Conservation (phyloP, 2,113 vertebrate species). For the Larimichthys polyactis region DNA sequence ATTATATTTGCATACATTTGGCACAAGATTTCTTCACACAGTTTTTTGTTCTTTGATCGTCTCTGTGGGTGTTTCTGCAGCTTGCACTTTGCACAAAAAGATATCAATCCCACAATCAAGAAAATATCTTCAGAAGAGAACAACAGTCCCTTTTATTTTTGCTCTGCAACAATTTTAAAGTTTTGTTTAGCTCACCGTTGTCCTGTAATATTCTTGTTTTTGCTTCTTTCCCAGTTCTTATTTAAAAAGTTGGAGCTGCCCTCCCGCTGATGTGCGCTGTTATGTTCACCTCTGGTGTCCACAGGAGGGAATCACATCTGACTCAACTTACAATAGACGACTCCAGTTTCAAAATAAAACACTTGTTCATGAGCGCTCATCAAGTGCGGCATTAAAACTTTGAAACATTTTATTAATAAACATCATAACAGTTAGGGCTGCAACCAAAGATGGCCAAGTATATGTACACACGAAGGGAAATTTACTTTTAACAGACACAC, state of each 20-base stretch:
- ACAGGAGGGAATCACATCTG: not conserved
- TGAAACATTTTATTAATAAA: not conserved
- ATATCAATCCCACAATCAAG: no score
- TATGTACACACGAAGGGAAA: not conserved
- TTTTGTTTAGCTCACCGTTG: no score
- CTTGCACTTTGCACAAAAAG: no score
- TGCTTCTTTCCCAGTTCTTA: not conserved
- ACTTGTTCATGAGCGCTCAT: not conserved
- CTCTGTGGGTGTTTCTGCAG: no score
- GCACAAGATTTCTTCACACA: not conserved
- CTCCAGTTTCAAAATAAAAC: constrained; percentile 9
- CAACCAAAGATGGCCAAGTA: not conserved
- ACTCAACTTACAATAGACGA: not conserved
- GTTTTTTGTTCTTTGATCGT: no score
- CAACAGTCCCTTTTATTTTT: no score
- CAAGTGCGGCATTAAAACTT: not conserved
- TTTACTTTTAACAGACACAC: not conserved
- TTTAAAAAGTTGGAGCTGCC: no score
- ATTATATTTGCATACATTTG: not conserved
- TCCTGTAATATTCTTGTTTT: not conserved
- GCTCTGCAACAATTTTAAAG: no score
- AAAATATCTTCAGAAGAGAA: no score
- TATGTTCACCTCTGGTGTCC: not conserved
- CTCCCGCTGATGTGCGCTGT: not conserved
- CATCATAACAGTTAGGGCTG: not conserved